These are phyloP conservation scores for Phalacrocorax brasilianus DNA, from an alignment of 2,113 vertebrate species.

Conservation along the genomic window DNA sequence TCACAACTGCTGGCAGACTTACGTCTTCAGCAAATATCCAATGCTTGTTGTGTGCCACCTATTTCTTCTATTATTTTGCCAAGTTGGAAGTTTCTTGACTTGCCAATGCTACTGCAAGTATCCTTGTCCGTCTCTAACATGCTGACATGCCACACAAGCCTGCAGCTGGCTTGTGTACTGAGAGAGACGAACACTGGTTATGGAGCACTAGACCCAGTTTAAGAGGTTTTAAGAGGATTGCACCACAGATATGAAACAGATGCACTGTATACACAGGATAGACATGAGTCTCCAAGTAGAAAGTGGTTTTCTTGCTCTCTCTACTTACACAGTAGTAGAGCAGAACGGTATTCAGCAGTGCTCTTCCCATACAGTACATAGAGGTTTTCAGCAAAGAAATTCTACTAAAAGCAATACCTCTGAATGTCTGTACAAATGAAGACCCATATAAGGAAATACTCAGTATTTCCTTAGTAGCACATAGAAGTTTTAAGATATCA, in stretches of 20 bases:
- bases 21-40: not conserved
- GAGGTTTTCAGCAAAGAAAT: not conserved
- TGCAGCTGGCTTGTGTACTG: rapidly evolving
- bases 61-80: not conserved
- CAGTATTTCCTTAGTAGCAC: not conserved
- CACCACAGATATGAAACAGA: not conserved
- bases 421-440: not conserved
- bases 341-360: not conserved
- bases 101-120: not conserved
- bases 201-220: not conserved
- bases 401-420: not conserved
- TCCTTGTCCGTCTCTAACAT: not conserved
- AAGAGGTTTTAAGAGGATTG: not conserved
- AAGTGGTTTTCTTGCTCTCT: not conserved
- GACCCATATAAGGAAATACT: not conserved
- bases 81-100: not conserved
- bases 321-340: not conserved
- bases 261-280: not conserved
- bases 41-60: not conserved
- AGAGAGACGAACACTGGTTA: not conserved
- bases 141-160: rapidly evolving
- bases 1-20: not conserved
- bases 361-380: not conserved
- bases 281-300: not conserved
- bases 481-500: not conserved